Evolutionary conservation across 2,797 vertebrate genomes (phyloP).

Genomic region (Sarcoramphus papa): DNA sequence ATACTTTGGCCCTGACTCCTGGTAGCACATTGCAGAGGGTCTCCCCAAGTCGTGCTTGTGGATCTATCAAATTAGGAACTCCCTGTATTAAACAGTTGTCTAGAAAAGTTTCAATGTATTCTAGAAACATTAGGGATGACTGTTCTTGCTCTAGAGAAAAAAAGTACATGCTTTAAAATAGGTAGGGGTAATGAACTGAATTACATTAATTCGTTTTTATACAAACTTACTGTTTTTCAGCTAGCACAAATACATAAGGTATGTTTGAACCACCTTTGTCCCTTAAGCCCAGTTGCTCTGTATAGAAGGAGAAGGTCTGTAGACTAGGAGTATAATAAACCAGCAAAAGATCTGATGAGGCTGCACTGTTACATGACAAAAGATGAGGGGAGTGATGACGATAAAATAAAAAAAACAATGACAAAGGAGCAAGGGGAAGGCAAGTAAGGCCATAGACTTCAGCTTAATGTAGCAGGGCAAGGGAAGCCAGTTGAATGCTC

Average conservation of each 20-base stretch:
- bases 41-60: neutral
- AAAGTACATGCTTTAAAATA: neutral
- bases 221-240: neutral
- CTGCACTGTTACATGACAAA: neutral
- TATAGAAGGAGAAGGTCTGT: neutral
- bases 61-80: constrained; percentile 19
- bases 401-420: neutral
- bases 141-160: neutral
- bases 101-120: neutral
- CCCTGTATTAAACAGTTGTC: neutral
- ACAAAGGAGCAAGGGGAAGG: neutral
- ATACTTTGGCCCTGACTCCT: neutral
- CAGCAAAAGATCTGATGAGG: neutral
- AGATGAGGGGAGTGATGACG: neutral
- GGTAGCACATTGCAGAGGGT: neutral
- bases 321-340: neutral
- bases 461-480: neutral
- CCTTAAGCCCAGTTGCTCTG: neutral
- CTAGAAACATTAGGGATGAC: neutral
- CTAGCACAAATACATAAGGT: neutral
- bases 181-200: neutral
- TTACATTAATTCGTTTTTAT: neutral
- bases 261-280: neutral
- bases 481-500: neutral
- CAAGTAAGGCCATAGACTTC: neutral